A percentile compares a stretch with the other conserved stretches of the same genome.
These are phyloP conservation scores for Diadema setosum DNA, from an alignment of 35 echinoderm and acorn worm genomes.

Conservation along the genomic window DNA sequence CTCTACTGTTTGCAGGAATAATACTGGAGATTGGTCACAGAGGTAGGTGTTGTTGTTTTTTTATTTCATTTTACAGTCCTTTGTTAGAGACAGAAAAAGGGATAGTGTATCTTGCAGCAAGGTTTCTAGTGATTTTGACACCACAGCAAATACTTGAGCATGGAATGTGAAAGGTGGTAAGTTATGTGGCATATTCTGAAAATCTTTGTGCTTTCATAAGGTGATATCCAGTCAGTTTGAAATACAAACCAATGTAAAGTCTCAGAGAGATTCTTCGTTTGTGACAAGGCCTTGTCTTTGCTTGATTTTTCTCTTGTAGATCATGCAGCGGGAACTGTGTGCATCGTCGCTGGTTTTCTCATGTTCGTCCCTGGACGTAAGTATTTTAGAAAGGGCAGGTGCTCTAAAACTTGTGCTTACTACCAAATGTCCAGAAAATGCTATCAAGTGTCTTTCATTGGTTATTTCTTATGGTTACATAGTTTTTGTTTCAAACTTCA, in stretches of 20 bases:
- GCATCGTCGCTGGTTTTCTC: background rate
- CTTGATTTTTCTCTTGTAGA: background rate
- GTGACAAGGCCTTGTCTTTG: too few species aligned
- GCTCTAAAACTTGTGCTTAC: too few species aligned
- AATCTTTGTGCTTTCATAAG: background rate
- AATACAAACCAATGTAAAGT: background rate
- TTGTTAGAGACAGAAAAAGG: background rate
- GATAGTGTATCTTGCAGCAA: background rate
- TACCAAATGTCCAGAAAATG: too few species aligned
- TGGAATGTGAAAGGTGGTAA: background rate
- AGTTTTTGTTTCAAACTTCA: too few species aligned
- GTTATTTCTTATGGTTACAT: too few species aligned
- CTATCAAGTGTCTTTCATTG: too few species aligned
- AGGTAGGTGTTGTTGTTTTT: background rate
- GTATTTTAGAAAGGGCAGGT: background rate
- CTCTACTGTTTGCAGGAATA: background rate
- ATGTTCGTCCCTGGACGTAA: conserved; percentile 7
- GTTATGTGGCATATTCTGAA: background rate
- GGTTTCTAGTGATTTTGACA: background rate
- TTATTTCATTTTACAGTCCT: background rate
- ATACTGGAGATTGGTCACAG: background rate
- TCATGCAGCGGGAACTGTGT: conserved; percentile 6
- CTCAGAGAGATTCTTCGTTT: background rate
- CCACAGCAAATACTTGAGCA: background rate
- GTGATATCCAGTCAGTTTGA: background rate